Conservation (phyloP, 2,888 invertebrate species). For the Phortica magna region DNA sequence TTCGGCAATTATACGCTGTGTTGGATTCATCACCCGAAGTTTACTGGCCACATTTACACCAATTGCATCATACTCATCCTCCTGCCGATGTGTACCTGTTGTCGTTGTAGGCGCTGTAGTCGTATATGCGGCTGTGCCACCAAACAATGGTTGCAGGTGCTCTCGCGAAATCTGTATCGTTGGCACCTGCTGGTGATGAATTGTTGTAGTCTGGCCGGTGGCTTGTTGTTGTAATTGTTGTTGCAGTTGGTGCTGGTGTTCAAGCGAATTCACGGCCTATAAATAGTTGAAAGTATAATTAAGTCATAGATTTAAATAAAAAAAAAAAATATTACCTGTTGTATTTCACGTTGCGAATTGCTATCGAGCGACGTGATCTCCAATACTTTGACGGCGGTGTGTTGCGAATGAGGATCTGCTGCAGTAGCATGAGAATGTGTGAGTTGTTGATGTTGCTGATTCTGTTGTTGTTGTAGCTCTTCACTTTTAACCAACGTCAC, state of each 20-base stretch:
- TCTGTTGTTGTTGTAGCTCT: constrained; percentile 59
- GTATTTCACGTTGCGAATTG: constrained; percentile 75
- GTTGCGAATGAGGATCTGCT: constrained; percentile 52
- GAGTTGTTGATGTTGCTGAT: constrained; percentile 50
- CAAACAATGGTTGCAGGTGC: constrained; percentile 74
- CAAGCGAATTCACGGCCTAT: constrained; percentile 75
- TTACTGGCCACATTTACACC: constrained; percentile 77
- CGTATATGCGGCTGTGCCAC: constrained; percentile 66
- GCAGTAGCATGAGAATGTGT: constrained; percentile 6
- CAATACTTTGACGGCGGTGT: constrained; percentile 73
- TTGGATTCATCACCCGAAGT: constrained; percentile 73
- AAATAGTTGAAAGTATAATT: background rate
- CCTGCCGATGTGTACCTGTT: constrained; percentile 55
- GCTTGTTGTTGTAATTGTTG: constrained; percentile 72
- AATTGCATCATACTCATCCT: constrained; percentile 76
- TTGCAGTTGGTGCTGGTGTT: constrained; percentile 75
- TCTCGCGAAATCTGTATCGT: constrained; percentile 76
- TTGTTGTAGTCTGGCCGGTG: constrained; percentile 53
- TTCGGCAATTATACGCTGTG: constrained; percentile 76
- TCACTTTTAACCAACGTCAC: constrained; percentile 71
- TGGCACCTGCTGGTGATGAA: constrained; percentile 69
- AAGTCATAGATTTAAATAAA: background rate
- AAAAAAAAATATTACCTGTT: constrained; percentile 65
- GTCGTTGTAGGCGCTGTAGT: constrained; percentile 59
- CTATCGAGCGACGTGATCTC: constrained; percentile 76